Evolutionary conservation across 1,140 invertebrate species (phyloP), one percentile per base, ranked within the genome.

Genomic region (Drosophila tropicalis): DNA sequence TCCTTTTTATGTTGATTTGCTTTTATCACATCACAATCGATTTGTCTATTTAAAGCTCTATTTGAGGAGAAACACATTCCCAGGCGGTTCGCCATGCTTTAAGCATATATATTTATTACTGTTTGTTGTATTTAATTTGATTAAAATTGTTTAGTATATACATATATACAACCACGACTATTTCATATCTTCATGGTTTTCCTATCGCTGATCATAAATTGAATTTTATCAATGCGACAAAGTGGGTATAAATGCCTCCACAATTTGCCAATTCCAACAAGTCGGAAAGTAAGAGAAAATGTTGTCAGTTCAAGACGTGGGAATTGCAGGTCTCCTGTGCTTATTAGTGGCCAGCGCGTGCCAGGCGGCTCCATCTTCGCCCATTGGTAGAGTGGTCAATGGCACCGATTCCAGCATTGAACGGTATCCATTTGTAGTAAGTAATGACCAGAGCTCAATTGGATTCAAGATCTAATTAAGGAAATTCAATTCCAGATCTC

Each of bases 371-470:
- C 73, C 81, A 4, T 51, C 17, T 19, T 3, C 9, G 1, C 74
- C 70, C 0, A 41, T 78, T 32, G 78, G 72, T 5, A 83, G 91
- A 2, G 81, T 92, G 29, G 89, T 92, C 7, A 92, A 92, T 62
- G 91, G 91, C 10, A 91, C 90, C 3, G 76, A 79, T 19, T 62
- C 90, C 10, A 55, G 13, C 3, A 73, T 91, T 34, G 67, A 71
- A n/a, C 55, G 70, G 3, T 92, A 81, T 78, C 90, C 91, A 2
- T 92, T 85, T 67, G 72, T 92, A 71, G 91, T 92, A 34, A 71
- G 75, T 63, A 40, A 22, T 62, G 19, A 13, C 39, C 67, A 39
- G 5, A 32, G 3, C 17, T 13, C 0, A 17, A 17, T 1, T 29
- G 6, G 2, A 29, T 29, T 6, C 5, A 29, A 29, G 3, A 54